Evolutionary conservation across 2,888 invertebrate genomes (phyloP).

Genomic region (Nomada fabriciana): DNA sequence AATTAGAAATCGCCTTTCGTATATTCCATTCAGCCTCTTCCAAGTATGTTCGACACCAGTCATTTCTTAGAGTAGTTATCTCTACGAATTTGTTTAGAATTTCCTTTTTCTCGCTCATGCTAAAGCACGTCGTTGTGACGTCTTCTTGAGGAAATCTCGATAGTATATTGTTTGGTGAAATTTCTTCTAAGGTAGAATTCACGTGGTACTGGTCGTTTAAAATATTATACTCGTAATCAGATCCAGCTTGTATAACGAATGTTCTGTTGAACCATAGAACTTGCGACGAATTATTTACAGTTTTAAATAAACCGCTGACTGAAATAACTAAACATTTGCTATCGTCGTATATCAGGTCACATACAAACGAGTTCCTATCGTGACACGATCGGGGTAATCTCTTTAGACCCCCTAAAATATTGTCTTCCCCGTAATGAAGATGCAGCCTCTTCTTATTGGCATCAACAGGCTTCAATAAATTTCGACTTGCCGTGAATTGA

Average conservation of each 20-base stretch:
- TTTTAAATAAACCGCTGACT: slow-evolving; percentile 86
- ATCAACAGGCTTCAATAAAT: slow-evolving; percentile 79
- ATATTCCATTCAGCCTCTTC: slow-evolving; percentile 77
- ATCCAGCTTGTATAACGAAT: slow-evolving; percentile 74
- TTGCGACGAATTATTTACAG: slow-evolving; percentile 75
- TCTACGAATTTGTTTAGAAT: slow-evolving; percentile 73
- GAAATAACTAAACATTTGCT: slow-evolving; percentile 81
- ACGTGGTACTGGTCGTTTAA: slow-evolving; percentile 82
- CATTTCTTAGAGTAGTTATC: slow-evolving; percentile 76
- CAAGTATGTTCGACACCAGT: slow-evolving; percentile 74
- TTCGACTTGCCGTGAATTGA: slow-evolving; percentile 78
- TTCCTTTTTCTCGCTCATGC: slow-evolving; percentile 76
- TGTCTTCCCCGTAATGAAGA: slow-evolving; percentile 73
- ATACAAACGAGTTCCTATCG: slow-evolving; percentile 85
- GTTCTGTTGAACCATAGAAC: slow-evolving; percentile 85
- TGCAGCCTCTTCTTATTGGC: slow-evolving; percentile 63
- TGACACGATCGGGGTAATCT: slow-evolving; percentile 86
- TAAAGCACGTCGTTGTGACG: slow-evolving; percentile 74
- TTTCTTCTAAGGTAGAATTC: slow-evolving; percentile 15
- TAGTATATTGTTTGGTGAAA: slow-evolving; percentile 18
- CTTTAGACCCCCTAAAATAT: slow-evolving; percentile 76
- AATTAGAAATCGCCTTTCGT: slow-evolving; percentile 75
- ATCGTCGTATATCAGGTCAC: slow-evolving; percentile 75
- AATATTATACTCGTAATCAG: slow-evolving; percentile 81
- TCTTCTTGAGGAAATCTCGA: slow-evolving; percentile 37